Percentiles rank a stretch among this genome's conserved stretches.
Conservation (phyloP, 2,888 invertebrate genomes). For the Eurytoma californica region DNA sequence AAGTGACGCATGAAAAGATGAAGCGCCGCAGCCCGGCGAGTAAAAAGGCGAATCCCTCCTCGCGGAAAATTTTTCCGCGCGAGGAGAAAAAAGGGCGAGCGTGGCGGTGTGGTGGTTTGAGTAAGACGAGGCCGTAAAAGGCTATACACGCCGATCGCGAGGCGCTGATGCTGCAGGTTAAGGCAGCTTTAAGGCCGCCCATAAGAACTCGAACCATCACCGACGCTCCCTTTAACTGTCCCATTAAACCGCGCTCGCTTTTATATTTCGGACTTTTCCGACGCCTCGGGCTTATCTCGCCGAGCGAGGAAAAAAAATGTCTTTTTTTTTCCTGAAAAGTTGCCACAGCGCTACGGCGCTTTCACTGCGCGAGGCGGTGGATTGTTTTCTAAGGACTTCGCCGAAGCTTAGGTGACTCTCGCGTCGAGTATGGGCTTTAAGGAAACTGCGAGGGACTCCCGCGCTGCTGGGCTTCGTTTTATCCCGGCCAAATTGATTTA, state of each 20-base stretch:
- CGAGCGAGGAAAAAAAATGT: background rate
- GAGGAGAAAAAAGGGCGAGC: background rate
- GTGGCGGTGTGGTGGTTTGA: background rate
- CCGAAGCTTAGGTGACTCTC: too few species aligned
- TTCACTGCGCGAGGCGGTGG: too few species aligned
- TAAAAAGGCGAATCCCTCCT: background rate
- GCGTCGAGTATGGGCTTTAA: too few species aligned
- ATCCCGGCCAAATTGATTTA: too few species aligned
- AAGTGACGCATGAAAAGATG: constrained; percentile 42
- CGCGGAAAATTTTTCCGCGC: too few species aligned
- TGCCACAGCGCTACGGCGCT: too few species aligned
- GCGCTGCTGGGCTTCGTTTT: too few species aligned
- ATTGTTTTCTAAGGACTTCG: constrained; percentile 5
- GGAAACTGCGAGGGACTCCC: too few species aligned
- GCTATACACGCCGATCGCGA: constrained; percentile 12
- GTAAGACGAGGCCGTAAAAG: constrained; percentile 26
- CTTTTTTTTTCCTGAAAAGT: background rate
- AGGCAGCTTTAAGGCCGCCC: constrained; percentile 31
- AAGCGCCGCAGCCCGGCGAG: background rate
- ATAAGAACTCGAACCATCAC: constrained; percentile 28
- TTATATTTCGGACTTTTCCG: constrained; percentile 31
- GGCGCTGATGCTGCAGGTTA: constrained; percentile 48
- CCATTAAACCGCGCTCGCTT: constrained; percentile 40
- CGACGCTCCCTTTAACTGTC: constrained; percentile 30
- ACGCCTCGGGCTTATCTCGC: background rate